Conservation (phyloP, 1,140 invertebrate species). For the Drosophila sechellia region DNA sequence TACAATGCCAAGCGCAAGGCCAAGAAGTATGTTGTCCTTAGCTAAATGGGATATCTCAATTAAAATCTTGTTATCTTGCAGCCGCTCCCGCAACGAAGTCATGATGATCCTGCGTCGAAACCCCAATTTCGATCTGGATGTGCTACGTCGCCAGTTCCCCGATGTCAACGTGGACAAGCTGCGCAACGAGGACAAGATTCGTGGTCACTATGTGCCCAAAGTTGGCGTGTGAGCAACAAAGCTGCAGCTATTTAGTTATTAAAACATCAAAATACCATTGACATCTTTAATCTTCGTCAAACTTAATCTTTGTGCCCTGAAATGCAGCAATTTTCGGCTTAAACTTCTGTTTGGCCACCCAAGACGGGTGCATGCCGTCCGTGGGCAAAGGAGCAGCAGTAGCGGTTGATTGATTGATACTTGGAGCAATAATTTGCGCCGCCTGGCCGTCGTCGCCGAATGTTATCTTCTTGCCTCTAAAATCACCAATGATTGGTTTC, state of each 20-base stretch:
- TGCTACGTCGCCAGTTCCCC: constrained; percentile 90
- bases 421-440: neutral
- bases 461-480: constrained; percentile 77
- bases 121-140: constrained; percentile 90
- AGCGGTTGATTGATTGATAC: neutral
- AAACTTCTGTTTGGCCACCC: constrained; percentile 86
- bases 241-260: constrained; percentile 44
- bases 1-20: constrained; percentile 86
- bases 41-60: too few species aligned
- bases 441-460: constrained; percentile 66
- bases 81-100: constrained; percentile 88
- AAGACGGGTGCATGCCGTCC: constrained; percentile 86
- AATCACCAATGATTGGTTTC: constrained; percentile 55
- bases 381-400: neutral
- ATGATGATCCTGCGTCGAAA: constrained; percentile 89
- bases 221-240: constrained; percentile 39
- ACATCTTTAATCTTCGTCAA: constrained; percentile 63
- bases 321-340: constrained; percentile 77
- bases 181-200: constrained; percentile 85
- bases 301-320: constrained; percentile 83
- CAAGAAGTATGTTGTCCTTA: constrained; percentile 84
- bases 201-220: constrained; percentile 87
- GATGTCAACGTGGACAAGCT: constrained; percentile 90
- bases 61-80: constrained; percentile 79
- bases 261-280: constrained; percentile 27